Percentiles rank a stretch among this genome's conserved stretches.
phyloP scores from a whole-genome alignment of 1,140 invertebrate genomes.

The Achatina immaculata region DNA sequence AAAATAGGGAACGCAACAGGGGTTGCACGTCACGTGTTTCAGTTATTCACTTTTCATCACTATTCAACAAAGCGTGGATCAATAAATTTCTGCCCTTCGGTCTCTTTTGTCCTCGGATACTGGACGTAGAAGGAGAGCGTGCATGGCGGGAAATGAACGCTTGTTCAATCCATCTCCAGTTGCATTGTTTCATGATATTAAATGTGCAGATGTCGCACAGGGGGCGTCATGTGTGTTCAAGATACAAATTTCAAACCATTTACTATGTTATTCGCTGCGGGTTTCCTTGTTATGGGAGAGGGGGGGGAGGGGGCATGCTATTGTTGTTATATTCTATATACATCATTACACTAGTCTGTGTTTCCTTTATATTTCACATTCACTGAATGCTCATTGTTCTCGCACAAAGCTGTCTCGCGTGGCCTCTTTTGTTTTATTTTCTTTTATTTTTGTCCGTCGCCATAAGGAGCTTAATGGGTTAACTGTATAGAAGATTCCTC shows the following conservation, averaged over 20 bases:
- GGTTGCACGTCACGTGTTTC: neutral
- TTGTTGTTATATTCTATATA: too few relatives aligned
- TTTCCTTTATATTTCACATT: too few relatives aligned
- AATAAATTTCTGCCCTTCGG: neutral
- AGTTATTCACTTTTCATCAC: neutral
- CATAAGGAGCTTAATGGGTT: too few relatives aligned
- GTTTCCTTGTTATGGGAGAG: too few relatives aligned
- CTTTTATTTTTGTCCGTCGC: too few relatives aligned
- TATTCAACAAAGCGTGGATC: neutral
- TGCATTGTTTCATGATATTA: neutral
- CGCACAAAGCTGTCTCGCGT: too few relatives aligned
- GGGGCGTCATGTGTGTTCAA: neutral
- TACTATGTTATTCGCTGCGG: neutral
- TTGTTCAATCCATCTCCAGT: neutral
- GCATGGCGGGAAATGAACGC: neutral
- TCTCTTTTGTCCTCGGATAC: neutral
- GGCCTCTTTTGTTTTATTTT: too few relatives aligned
- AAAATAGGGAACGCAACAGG: neutral
- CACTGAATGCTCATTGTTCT: too few relatives aligned
- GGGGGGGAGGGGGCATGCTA: too few relatives aligned
- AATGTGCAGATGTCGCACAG: neutral
- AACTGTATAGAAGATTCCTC: too few relatives aligned
- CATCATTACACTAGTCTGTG: too few relatives aligned
- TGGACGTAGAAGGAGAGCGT: neutral
- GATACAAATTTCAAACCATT: neutral